Conservation (phyloP, 1,140 invertebrate species). For the Dreissena polymorpha region DNA sequence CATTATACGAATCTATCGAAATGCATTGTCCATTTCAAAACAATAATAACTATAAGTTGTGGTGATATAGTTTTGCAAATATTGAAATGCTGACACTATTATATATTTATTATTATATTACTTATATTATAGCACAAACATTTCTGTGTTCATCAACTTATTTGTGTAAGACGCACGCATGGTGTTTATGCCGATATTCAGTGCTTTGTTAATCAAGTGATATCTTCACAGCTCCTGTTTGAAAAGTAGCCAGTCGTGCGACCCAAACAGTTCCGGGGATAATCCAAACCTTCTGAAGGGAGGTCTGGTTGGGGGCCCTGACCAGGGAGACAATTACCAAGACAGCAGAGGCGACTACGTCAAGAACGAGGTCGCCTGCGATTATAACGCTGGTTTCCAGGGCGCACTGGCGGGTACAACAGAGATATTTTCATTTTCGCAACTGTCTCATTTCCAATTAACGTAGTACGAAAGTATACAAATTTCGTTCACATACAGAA, state of each 20-base stretch:
- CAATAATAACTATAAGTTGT: no score
- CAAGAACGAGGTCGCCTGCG: slow-evolving; percentile 78
- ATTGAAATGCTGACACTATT: no score
- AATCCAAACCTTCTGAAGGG: slow-evolving; percentile 78
- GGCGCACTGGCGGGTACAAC: slow-evolving; percentile 56
- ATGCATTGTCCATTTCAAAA: no score
- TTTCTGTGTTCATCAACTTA: no score
- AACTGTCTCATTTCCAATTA: no score
- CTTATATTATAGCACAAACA: no score
- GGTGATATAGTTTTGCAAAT: no score
- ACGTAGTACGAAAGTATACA: no score
- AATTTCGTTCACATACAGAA: no score
- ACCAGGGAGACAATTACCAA: slow-evolving; percentile 71
- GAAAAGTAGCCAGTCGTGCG: slow-evolving; percentile 8
- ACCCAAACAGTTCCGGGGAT: slow-evolving; percentile 42
- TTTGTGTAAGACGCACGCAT: no score
- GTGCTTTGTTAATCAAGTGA: not conserved
- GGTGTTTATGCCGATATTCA: not conserved
- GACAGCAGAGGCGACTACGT: slow-evolving; percentile 76
- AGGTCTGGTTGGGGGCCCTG: slow-evolving; percentile 80
- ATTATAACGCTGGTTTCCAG: slow-evolving; percentile 80
- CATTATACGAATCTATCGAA: not conserved
- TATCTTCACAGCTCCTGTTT: slow-evolving; percentile 16
- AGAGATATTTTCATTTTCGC: no score
- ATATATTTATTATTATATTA: no score